Conservation (phyloP, 2,797 vertebrate genomes). For the Serranus cabrilla region DNA sequence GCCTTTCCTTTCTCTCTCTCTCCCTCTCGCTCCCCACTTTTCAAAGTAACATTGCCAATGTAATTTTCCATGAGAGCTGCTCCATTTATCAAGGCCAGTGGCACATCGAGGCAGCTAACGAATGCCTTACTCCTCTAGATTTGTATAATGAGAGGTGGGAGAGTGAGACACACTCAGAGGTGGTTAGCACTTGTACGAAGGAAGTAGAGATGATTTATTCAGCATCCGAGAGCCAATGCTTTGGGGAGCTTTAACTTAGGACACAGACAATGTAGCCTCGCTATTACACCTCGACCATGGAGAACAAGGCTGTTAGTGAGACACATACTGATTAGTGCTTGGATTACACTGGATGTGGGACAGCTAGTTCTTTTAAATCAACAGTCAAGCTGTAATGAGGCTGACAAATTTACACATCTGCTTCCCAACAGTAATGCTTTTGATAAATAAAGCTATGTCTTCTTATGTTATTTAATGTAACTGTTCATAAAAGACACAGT, state of each 20-base stretch:
- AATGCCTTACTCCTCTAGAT: slow-evolving; percentile 79
- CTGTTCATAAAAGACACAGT: background rate
- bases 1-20: slow-evolving; percentile 50
- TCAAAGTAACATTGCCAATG: slow-evolving; percentile 77
- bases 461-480: background rate
- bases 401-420: slow-evolving; percentile 4
- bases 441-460: background rate
- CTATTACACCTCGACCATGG: slow-evolving; percentile 55
- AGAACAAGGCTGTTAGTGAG: slow-evolving; percentile 55
- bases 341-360: slow-evolving; percentile 31
- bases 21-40: slow-evolving; percentile 25
- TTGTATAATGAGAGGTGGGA: slow-evolving; percentile 82
- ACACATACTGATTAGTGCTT: slow-evolving; percentile 57
- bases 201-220: slow-evolving; percentile 80
- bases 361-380: slow-evolving; percentile 38
- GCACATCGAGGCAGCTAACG: slow-evolving; percentile 74
- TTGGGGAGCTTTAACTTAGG: slow-evolving; percentile 74
- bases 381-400: slow-evolving; percentile 16
- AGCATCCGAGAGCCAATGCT: slow-evolving; percentile 66
- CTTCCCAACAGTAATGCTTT: background rate
- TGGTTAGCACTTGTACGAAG: slow-evolving; percentile 72
- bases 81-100: slow-evolving; percentile 82
- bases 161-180: slow-evolving; percentile 70
- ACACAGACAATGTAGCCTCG: slow-evolving; percentile 61
- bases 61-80: slow-evolving; percentile 83